Conservation (phyloP, 1,140 invertebrate species). For the Drosophila navojoa region DNA sequence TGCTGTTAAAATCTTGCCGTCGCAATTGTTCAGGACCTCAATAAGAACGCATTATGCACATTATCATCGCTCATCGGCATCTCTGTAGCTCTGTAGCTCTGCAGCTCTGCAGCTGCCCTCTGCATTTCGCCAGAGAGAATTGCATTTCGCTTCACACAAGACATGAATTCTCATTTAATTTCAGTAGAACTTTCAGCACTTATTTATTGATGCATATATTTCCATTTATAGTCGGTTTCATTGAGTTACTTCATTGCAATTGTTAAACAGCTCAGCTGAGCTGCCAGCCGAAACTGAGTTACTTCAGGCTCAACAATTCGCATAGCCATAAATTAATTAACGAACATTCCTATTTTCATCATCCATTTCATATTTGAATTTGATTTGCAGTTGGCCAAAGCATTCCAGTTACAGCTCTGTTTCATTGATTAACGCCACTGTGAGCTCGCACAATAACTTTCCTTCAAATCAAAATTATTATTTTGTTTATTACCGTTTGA, state of each 20-base stretch:
- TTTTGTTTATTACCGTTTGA: too few species aligned
- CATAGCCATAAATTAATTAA: too few species aligned
- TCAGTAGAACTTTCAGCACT: constrained; percentile 16
- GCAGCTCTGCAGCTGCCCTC: background rate
- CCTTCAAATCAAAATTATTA: too few species aligned
- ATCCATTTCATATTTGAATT: too few species aligned
- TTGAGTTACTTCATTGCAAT: background rate
- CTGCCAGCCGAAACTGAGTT: too few species aligned
- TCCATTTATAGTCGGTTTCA: background rate
- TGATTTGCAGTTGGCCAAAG: too few species aligned
- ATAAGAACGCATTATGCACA: constrained; percentile 20
- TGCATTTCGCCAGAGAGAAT: constrained; percentile 24
- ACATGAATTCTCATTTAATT: constrained; percentile 52
- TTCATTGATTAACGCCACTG: too few species aligned
- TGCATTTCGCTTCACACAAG: constrained; percentile 20
- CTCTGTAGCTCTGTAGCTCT: background rate
- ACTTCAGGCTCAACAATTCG: too few species aligned
- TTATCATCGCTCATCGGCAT: constrained; percentile 2
- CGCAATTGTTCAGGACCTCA: constrained; percentile 44
- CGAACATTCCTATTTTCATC: too few species aligned
- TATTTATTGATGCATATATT: constrained; percentile 7
- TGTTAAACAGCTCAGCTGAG: background rate
- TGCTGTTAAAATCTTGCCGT: constrained; percentile 55
- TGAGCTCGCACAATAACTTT: too few species aligned
- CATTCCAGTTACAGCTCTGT: too few species aligned